Base-by-base conservation (phyloP, 1,140 invertebrate species). In the Drosophila tani region DNA sequence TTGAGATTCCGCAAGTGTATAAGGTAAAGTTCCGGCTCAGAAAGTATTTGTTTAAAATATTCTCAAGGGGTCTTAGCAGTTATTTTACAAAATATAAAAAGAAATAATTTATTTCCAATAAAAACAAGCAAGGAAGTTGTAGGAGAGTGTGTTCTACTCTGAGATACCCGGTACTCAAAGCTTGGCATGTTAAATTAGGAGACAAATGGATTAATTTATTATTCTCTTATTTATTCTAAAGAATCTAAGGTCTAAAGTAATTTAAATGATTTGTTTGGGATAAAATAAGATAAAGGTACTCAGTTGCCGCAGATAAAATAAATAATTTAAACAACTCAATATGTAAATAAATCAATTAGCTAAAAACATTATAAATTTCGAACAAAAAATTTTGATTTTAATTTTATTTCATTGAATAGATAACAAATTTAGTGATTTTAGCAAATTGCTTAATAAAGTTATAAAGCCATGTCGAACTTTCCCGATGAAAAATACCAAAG, bases 401-500 rank as follows among this genome's bases (percentile, higher is more conserved):
- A 55, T 15, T 15, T 0, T 0, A 29, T 21, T 51, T 53, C 12
- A 35, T 21, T 35, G 45, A 38, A 55, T 12, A 24, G 1, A 60
- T 12, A 32, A 4, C 8, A 46, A 46, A 40, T 47, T 8, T 24
- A 6, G 40, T 6, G 4, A 51, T 19, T 40, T 32, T 32, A 5
- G 32, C 12, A 24, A 41, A 59, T 59, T 19, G 21, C 29, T 43
- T 57, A 38, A 40, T 38, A 8, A 32, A 29, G 7, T 29, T 7
- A 59, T 43, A 11, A 73, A 41, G 9, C 27, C 17, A 27, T 50
- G 21, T 7, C 35, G 14, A 58, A 71, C 55, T 59, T 60, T 71
- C 17, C 6, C 35, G 43, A n/a, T 56, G 27, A 24, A 73, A 51
- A 60, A 45, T 29, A 24, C 45, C n/a, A 56, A 32, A 59, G 29